phyloP scores from a whole-genome alignment of 2,113 vertebrate species.

The Hipposideros armiger region DNA sequence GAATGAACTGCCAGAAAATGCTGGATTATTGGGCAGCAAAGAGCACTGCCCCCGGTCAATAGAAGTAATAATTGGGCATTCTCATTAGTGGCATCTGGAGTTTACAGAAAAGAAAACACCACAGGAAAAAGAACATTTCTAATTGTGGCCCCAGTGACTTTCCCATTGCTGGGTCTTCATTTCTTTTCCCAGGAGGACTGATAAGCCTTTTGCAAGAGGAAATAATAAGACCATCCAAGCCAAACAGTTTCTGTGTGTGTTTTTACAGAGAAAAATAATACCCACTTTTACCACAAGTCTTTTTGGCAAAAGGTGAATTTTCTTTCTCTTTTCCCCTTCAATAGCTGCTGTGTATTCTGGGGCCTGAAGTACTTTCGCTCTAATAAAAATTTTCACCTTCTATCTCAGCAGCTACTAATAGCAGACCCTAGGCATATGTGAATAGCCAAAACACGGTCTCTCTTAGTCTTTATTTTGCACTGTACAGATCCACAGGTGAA shows the following conservation, averaged over 20 bases:
- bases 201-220: conserved; percentile 45
- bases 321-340: neutral
- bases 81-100: conserved; percentile 63
- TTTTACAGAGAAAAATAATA: conserved; percentile 63
- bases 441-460: neutral
- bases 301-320: conserved; percentile 60
- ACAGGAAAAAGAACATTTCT: conserved; percentile 30
- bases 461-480: conserved; percentile 20
- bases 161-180: neutral
- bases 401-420: conserved; percentile 53
- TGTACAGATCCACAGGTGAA: neutral
- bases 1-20: conserved; percentile 6
- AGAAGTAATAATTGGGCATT: conserved; percentile 50
- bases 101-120: conserved; percentile 67
- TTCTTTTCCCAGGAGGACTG: conserved; percentile 27
- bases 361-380: neutral
- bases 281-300: neutral
- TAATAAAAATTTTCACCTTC: conserved; percentile 52
- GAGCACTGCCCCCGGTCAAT: conserved; percentile 34
- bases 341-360: neutral
- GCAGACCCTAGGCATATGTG: neutral
- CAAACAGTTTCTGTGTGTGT: neutral
- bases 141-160: conserved; percentile 42
- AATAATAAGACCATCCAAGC: conserved; percentile 47
- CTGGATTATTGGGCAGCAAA: conserved; percentile 1